These are phyloP conservation scores for Smithornis capensis DNA, from an alignment of 2,113 vertebrate genomes.

Conservation along the genomic window DNA sequence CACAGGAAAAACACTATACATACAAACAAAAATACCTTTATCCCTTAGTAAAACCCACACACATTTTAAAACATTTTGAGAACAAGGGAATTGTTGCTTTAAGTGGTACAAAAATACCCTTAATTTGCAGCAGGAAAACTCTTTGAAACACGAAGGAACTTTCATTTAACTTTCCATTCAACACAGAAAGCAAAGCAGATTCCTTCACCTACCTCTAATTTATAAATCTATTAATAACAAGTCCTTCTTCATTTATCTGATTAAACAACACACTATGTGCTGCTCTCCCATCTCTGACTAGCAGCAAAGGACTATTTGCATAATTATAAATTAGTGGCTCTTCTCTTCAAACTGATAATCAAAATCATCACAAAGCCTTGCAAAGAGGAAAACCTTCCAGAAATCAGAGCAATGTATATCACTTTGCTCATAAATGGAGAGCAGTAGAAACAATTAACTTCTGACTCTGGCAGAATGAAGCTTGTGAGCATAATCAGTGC, in stretches of 20 bases:
- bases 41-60: background rate
- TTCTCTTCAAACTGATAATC: background rate
- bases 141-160: background rate
- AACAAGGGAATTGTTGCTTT: background rate
- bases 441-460: background rate
- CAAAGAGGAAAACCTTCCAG: background rate
- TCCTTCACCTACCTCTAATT: background rate
- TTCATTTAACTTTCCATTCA: background rate
- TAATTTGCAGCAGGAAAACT: background rate
- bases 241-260: background rate
- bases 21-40: background rate
- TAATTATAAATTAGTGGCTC: background rate
- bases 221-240: background rate
- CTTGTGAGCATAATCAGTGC: background rate
- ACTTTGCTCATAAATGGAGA: background rate
- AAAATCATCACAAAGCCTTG: background rate
- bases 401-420: background rate
- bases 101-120: background rate
- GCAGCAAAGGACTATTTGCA: background rate
- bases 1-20: background rate
- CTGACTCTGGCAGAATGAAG: background rate
- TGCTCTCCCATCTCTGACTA: background rate
- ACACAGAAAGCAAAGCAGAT: background rate
- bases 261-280: background rate
- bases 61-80: background rate